A percentile compares a stretch with the other conserved stretches of the same genome.
Conservation (phyloP, 2,797 vertebrate species). For the Halcyon badia region DNA sequence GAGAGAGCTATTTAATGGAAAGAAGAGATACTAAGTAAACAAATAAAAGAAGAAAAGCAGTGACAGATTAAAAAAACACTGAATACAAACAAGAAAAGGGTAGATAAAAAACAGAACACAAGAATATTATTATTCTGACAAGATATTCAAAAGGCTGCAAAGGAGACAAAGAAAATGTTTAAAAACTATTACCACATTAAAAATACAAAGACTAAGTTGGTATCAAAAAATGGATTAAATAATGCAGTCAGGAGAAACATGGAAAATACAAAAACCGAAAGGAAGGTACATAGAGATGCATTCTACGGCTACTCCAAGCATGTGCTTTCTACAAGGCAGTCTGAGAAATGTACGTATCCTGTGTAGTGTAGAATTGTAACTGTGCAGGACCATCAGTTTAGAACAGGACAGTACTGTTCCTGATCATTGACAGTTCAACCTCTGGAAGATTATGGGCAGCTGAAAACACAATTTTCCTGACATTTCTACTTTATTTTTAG, state of each 20-base stretch:
- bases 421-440: background rate
- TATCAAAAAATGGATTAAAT: background rate
- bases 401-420: background rate
- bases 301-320: background rate
- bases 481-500: background rate
- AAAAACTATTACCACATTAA: background rate
- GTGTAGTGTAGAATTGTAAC: rapidly evolving
- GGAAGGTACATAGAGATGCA: background rate
- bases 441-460: background rate
- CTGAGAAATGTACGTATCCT: background rate
- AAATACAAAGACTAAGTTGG: background rate
- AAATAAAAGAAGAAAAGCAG: background rate
- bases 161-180: background rate
- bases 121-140: background rate
- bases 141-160: background rate
- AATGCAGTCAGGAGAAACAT: background rate
- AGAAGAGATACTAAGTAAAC: background rate
- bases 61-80: background rate
- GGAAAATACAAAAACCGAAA: background rate
- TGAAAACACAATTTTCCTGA: background rate
- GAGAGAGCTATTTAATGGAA: background rate
- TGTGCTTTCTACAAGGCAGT: background rate
- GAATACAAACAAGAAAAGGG: background rate
- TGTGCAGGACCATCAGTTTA: background rate
- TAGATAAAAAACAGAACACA: background rate